Conservation (phyloP, 2,797 vertebrate species). For the Gallinago stenura region DNA sequence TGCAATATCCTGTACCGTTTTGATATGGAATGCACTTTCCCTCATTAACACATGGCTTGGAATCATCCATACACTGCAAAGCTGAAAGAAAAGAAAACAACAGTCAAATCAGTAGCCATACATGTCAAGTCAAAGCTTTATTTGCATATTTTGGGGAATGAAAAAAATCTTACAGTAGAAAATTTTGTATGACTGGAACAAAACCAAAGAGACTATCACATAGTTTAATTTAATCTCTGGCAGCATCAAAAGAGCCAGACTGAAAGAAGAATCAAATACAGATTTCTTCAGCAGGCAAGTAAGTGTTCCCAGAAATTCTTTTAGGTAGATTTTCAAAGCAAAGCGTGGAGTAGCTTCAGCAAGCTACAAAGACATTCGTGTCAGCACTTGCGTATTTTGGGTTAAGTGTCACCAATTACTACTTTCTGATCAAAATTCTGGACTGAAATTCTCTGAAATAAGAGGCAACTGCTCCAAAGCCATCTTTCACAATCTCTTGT, state of each 20-base stretch:
- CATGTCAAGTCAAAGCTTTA: conserved; percentile 23
- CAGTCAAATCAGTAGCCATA: conserved; percentile 14
- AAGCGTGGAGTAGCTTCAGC: neutral
- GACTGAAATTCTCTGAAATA: neutral
- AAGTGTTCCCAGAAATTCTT: neutral
- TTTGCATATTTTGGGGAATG: neutral
- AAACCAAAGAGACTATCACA: conserved; percentile 16
- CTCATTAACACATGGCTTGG: conserved; percentile 90
- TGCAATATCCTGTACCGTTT: conserved; percentile 93
- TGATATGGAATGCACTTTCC: conserved; percentile 86
- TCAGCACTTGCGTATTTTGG: neutral
- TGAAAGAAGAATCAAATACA: conserved; percentile 7
- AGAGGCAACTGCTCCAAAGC: neutral
- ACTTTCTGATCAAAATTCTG: neutral
- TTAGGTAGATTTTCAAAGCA: conserved; percentile 16
- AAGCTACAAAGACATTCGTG: neutral
- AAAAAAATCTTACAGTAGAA: neutral
- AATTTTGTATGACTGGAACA: neutral
- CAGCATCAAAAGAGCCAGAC: neutral
- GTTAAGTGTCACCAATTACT: neutral
- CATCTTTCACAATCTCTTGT: neutral
- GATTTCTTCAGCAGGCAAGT: conserved; percentile 10
- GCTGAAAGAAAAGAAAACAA: conserved; percentile 82
- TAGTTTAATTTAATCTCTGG: neutral
- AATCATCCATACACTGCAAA: conserved; percentile 89